Percentiles rank a stretch among this genome's conserved stretches.
Conservation (phyloP, 1,140 invertebrate genomes). For the Drosophila ficusphila region DNA sequence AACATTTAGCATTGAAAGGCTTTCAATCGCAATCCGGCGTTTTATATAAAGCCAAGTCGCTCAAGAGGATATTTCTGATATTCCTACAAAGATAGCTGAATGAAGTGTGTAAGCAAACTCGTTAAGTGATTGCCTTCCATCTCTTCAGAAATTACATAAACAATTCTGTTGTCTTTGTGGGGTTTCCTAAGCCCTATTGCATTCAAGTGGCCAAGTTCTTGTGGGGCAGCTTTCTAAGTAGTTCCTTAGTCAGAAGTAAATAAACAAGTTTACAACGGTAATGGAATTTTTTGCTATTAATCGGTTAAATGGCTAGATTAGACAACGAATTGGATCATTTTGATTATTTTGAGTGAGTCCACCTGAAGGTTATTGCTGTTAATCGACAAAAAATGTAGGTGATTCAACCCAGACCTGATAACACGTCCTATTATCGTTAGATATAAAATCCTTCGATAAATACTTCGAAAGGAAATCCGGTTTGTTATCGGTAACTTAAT, state of each 20-base stretch:
- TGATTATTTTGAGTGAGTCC: constrained; percentile 2
- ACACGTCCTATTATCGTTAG: too few species aligned
- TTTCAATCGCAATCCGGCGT: neutral
- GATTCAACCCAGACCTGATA: neutral
- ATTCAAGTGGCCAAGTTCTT: constrained; percentile 18
- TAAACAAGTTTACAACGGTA: constrained; percentile 43
- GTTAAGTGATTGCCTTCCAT: constrained; percentile 30
- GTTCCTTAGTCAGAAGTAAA: constrained; percentile 46
- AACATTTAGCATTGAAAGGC: constrained; percentile 46
- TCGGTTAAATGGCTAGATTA: constrained; percentile 7
- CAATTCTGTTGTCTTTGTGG: constrained; percentile 34
- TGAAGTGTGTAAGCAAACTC: constrained; percentile 42
- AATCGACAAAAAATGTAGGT: neutral
- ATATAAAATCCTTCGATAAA: too few species aligned
- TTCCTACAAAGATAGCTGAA: constrained; percentile 4
- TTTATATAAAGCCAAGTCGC: constrained; percentile 62
- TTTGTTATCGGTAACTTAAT: too few species aligned
- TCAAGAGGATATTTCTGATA: constrained; percentile 9
- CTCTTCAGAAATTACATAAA: constrained; percentile 28
- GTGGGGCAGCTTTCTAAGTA: constrained; percentile 3
- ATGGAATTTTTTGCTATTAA: constrained; percentile 48
- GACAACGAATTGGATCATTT: neutral
- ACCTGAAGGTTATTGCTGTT: constrained; percentile 1
- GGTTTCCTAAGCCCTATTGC: constrained; percentile 18
- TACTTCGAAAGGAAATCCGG: too few species aligned